Conservation (phyloP, 1,140 invertebrate species). For the Conus ventricosus region DNA sequence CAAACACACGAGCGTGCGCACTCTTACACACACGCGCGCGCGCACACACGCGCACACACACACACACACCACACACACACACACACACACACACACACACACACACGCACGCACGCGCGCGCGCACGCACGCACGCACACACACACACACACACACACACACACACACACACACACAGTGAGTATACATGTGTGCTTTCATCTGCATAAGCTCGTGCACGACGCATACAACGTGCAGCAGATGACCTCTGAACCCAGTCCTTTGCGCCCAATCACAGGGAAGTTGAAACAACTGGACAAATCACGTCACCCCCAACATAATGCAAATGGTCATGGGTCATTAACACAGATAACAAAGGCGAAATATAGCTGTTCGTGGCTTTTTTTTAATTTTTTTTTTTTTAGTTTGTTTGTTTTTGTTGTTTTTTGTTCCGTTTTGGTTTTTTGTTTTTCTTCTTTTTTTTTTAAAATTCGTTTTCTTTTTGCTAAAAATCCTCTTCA, state of each 20-base stretch:
- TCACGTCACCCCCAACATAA: not conserved
- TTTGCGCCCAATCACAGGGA: not conserved
- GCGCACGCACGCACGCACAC: not conserved
- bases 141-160: not conserved
- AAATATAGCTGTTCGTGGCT: too few species aligned
- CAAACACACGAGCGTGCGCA: not conserved
- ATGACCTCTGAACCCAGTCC: not conserved
- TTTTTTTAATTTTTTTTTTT: too few species aligned
- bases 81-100: not conserved
- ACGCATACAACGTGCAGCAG: not conserved
- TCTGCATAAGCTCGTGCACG: not conserved
- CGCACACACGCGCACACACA: not conserved
- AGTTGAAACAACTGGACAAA: not conserved
- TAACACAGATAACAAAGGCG: too few species aligned
- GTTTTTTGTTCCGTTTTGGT: too few species aligned
- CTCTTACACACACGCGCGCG: not conserved
- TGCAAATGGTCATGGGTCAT: too few species aligned
- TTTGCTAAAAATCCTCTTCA: too few species aligned
- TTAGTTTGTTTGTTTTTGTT: too few species aligned
- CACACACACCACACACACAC: constrained; percentile 3
- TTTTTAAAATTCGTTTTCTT: too few species aligned
- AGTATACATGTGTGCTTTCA: too few species aligned
- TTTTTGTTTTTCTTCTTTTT: too few species aligned
- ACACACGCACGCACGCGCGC: too few species aligned
- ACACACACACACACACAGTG: not conserved